Base-by-base conservation (phyloP, 1,140 invertebrate species). In the Drosophila pseudoobscura region DNA sequence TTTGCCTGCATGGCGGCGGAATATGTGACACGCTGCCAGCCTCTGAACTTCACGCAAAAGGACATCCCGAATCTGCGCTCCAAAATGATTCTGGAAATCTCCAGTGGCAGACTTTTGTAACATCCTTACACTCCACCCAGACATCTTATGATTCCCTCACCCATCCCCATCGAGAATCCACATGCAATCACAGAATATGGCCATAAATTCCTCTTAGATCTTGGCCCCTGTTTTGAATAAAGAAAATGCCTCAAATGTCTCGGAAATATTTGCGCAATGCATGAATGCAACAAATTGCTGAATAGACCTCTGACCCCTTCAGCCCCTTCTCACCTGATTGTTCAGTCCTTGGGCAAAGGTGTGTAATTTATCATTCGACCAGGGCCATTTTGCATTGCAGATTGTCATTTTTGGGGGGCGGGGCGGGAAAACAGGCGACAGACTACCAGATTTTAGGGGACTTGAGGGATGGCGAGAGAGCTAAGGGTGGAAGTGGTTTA, bases 1-100 rank as follows among this genome's bases (percentile, higher is more conserved):
- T 99, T 99, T 92, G 94, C 97, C 0, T 99, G 97, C 92, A 98
- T 97, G 91, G 98, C 96, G 93, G 98, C 98, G 0, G 98, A 99
- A 92, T 98, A 96, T 92, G 92, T 96, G 6, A 94, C 94, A 0
- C 93, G 97, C 47, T 94, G 95, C 87, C 95, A 95, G 15, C 94
- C 94, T 44, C 96, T 98, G 80, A 94, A 93, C 24, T 96, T 96
- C 89, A 92, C 93, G 0, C 97, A 99, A 92, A 94, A 96, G 35
- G 92, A 99, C 91, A 99, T 99, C 97, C 96, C 96, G 0, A 98
- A 98, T 87, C 97, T 99, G 88, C 93, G 98, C 50, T 93, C 94
- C 22, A 96, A 98, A 93, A 98, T 99, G 95, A 95, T 96, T 6
- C 96, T 97, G 63, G 98, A 99, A 93, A 98, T 99, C 60, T 90